A percentile compares a stretch with the other conserved stretches of the same genome.
Evolutionary conservation across 1,140 invertebrate species (phyloP).

Genomic region (Rhagoletis zephyria): DNA sequence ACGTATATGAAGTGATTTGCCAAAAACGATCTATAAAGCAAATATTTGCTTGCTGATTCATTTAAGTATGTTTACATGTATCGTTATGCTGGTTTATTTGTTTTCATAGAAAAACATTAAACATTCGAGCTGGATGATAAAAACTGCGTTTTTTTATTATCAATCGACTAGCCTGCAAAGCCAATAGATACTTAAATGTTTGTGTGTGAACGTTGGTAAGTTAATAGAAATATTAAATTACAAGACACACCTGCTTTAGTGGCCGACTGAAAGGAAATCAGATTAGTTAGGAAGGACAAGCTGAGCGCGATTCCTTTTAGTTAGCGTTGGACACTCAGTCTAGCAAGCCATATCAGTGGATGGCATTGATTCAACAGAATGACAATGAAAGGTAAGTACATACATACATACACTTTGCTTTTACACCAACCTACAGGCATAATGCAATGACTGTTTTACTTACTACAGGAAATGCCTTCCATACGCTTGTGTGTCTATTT

Average conservation of each 20-base stretch:
- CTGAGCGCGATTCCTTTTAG: background rate
- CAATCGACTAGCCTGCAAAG: background rate
- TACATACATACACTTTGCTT: too few relatives aligned
- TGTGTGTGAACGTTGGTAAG: too few relatives aligned
- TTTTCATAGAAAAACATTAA: too few relatives aligned
- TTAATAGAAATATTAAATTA: background rate
- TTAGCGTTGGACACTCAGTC: background rate
- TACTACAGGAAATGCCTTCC: background rate
- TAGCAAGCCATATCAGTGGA: slow-evolving; percentile 11
- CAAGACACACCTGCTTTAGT: background rate
- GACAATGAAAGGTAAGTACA: too few relatives aligned
- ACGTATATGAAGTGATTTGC: too few relatives aligned
- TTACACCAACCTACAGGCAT: too few relatives aligned
- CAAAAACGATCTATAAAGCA: too few relatives aligned
- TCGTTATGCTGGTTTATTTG: too few relatives aligned
- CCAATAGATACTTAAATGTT: background rate
- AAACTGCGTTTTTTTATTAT: too few relatives aligned
- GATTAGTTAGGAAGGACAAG: background rate
- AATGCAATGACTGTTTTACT: background rate
- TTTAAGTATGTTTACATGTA: too few relatives aligned
- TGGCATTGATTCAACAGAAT: background rate
- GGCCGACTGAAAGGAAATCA: background rate
- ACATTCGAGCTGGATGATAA: too few relatives aligned
- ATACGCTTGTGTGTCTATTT: background rate
- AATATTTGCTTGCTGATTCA: too few relatives aligned